Base-by-base conservation (phyloP, 2,113 vertebrate genomes). In the Hypocryptadius cinnamomeus region DNA sequence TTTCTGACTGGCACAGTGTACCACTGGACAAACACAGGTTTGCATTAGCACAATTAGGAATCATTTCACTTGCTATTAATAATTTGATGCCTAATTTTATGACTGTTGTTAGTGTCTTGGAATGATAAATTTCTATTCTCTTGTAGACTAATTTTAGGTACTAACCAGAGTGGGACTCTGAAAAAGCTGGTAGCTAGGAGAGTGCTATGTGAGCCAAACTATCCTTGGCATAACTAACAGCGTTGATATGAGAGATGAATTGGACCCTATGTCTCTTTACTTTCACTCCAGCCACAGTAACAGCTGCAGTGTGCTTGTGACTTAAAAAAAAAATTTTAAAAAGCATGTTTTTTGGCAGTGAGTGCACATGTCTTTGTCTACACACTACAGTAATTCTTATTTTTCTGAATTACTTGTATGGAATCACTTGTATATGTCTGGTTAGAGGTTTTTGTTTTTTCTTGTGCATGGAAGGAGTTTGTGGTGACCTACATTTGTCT, bases 261-360 rank as follows among this genome's bases (percentile, higher is more conserved):
- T 86, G 82, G 81, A 63, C 25, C 56, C 80, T 95, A 88, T 92
- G 92, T 93, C 79, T 73, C 69, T 94, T 64, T 76, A 87, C 37
- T 95, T 92, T 96, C 87, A 89, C 72, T 87, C 2, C 31, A 89
- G 85, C 42, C 93, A 96, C 72, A 92, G 78, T 59, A 96, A 97
- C 95, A 97, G 96, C 97, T 97, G 97, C 97, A 95, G 37, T 87
- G 48, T 69, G 51, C 82, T 91, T 68, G 54, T 74, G 89, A 84
- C 59, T 73, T 54, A 0, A 39, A 84, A 90, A 15, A 31, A 3
- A n/a, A 86, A 70, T n/a, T n/a, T n/a, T n/a, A 81, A 39, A 22
- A 8, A 30, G 44, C 11, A 17, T 64, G 28, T 2, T 66, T 93
- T 92, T 77, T 94, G 78, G 48, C 72, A 79, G 79, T 30, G 22